Evolutionary conservation across 2,888 invertebrate species (phyloP), one percentile per base, ranked within the genome.

Genomic region (Torymus texanus): DNA sequence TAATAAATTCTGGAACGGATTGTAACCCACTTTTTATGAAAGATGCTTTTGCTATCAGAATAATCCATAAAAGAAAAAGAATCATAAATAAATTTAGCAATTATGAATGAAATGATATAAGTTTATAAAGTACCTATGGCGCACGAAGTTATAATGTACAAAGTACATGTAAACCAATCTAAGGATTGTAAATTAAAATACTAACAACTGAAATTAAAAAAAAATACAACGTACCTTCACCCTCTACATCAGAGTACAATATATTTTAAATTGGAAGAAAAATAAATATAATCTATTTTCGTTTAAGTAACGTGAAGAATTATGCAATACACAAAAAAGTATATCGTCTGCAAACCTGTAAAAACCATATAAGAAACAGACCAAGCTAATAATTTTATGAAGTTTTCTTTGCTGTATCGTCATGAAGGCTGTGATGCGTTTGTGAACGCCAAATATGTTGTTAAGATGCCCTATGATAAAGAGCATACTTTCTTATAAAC

Each of bases 351-450:
- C 21, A 61, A 55, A 11, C 14, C 24, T 55, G n/a, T 2, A 53
- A 75, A 63, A 74, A 55, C 67, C 67, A 56, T 78, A 67, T 58
- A 21, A 58, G 16, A 79, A 62, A 66, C 65, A 59, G 53, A 65
- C 18, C 29, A 62, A 50, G 16, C 24, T 73, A 11, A 65, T 68
- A n/a, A 63, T 70, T 61, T 61, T 14, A 71, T 59, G 4, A 65
- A 59, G 50, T 53, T 70, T 70, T n/a, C 29, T 59, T 68, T 68
- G 56, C 29, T 79, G 50, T 71, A 75, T 21, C 50, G 73, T 68
- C 72, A 65, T 63, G 67, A 62, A 76, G 68, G 72, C 76, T 80
- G 80, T 79, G 79, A 79, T 79, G 62, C 67, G 58, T 75, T 72
- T 67, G 62, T 68, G 21, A 75, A 67, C 67, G 75, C 62, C 55